Evolutionary conservation across 2,113 vertebrate genomes (phyloP), one percentile per base, ranked within the genome.

Genomic region (Cheirogaleus medius): DNA sequence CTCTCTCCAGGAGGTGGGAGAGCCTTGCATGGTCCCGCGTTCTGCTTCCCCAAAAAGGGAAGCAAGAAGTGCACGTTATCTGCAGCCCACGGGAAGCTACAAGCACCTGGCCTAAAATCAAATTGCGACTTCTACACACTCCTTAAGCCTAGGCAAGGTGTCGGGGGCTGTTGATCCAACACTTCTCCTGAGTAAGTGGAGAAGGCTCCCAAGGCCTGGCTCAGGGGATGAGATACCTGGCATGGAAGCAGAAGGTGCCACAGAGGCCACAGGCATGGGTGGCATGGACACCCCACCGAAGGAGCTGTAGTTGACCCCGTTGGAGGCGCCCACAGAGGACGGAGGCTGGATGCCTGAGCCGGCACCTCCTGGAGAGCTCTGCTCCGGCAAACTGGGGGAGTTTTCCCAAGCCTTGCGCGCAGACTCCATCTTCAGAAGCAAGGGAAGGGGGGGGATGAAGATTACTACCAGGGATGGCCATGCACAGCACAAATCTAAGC

Each of bases 331-430:
- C 37, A 98, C 99, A 1, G 99, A 99, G 98, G 99, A 99, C 47
- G 99, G 98, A 69, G 99, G 99, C 98, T 99, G 99, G 94, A 98
- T 98, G 63, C 99, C 99, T 0, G 99, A 99, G 73, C 98, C 98
- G 0, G 98, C 98, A 0, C 99, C 99, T 1, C 99, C 99, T 0
- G 99, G 99, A 73, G 99, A 99, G 94, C 99, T 99, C 98, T 99
- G 99, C 98, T 99, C 99, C 0, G 99, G 99, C 89, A 99, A 98
- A 84, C 99, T 99, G 96, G 99, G 99, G 1, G 99, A 99, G 98
- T 99, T 99, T 97, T 99, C 99, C 99, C 99, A 99, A 1, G 99
- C 99, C 96, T 99, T 99, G 71, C 99, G 99, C 0, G 99, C 99
- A 8, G 99, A 99, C 97, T 99, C 99, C 99, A 99, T 99, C 99